Evolutionary conservation across 2,797 vertebrate genomes (phyloP).

Genomic region (Gila robusta): DNA sequence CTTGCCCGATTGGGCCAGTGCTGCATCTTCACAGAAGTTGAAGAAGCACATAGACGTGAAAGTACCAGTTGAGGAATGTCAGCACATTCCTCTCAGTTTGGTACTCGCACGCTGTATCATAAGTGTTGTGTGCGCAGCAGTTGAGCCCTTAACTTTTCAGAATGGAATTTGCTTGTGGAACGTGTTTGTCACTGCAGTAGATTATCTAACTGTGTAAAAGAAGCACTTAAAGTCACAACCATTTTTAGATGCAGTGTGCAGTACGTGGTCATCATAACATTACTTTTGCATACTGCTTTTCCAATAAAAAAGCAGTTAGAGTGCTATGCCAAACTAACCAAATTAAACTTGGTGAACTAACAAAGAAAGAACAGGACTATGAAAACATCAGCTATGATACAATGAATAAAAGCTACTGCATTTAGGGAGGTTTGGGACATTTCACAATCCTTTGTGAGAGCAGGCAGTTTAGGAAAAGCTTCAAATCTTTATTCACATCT

Average conservation of each 20-base stretch:
- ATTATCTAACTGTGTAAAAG: background rate
- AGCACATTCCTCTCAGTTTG: too few species aligned
- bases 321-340: background rate
- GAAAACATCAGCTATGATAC: background rate
- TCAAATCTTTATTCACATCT: conserved; percentile 18
- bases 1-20: too few species aligned
- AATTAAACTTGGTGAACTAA: background rate
- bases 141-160: too few species aligned
- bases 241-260: background rate
- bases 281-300: background rate
- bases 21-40: too few species aligned
- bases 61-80: too few species aligned
- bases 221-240: too few species aligned
- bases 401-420: background rate
- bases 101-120: too few species aligned
- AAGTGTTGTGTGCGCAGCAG: too few species aligned
- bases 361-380: background rate
- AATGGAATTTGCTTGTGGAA: background rate
- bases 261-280: background rate
- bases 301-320: background rate
- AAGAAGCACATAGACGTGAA: too few species aligned
- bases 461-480: conserved; percentile 5
- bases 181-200: background rate
- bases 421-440: background rate
- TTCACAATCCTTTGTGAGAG: background rate